Conservation (phyloP, 1,140 invertebrate species). For the Grapholita molesta region DNA sequence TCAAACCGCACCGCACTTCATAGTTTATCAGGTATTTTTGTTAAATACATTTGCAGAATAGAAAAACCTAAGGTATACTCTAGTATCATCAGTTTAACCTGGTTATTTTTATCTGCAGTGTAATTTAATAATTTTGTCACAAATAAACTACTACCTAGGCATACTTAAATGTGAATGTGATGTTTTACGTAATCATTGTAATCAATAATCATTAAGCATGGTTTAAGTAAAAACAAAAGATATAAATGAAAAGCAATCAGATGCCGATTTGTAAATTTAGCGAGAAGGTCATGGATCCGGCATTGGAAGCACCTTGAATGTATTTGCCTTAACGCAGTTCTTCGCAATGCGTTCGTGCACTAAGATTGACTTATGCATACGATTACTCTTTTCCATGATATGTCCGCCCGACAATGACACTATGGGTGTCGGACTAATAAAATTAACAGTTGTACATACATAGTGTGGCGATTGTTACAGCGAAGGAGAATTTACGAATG, state of each 20-base stretch:
- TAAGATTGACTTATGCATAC: not conserved
- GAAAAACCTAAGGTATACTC: no score
- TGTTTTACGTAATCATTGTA: no score
- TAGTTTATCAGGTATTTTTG: no score
- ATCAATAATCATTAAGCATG: not conserved
- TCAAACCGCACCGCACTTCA: no score
- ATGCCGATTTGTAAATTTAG: not conserved
- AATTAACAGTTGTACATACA: not conserved
- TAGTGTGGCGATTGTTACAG: not conserved
- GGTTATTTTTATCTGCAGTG: no score
- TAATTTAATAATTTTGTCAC: not conserved
- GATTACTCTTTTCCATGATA: not conserved
- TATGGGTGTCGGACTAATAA: slow-evolving; percentile 12
- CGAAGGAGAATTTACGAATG: slow-evolving; percentile 19
- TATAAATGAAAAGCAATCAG: not conserved
- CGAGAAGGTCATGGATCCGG: slow-evolving; percentile 9
- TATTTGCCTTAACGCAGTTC: slow-evolving; percentile 8
- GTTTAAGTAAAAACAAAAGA: not conserved
- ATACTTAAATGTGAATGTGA: no score
- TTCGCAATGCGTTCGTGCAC: not conserved
- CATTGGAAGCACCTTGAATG: slow-evolving; percentile 8
- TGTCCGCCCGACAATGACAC: slow-evolving; percentile 23
- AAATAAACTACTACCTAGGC: not conserved
- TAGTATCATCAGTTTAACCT: no score
- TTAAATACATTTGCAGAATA: no score